Evolutionary conservation across 2,888 invertebrate genomes (phyloP).

Genomic region (Brachypterus glaber): DNA sequence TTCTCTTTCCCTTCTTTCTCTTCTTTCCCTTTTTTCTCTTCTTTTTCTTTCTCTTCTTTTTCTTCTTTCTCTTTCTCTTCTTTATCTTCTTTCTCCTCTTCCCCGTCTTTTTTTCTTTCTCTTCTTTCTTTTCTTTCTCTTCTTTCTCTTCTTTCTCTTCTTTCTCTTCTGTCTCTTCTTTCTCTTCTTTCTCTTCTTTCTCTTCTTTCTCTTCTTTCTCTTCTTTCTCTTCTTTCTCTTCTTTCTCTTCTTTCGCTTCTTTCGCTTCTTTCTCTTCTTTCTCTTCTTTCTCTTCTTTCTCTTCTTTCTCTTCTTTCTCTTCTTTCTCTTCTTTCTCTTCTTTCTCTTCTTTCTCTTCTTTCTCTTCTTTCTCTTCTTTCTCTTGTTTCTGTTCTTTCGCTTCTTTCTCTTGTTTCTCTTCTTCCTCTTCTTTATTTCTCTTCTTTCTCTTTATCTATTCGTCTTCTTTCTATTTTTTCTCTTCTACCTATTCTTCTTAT

Average conservation of each 20-base stretch:
- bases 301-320: background rate
- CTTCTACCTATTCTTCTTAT: background rate
- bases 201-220: background rate
- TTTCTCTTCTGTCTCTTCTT: background rate
- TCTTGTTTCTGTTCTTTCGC: background rate
- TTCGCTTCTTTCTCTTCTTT: too few relatives aligned
- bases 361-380: too few relatives aligned
- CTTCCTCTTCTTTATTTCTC: too few relatives aligned
- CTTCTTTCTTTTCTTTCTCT: background rate
- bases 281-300: background rate
- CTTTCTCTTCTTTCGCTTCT: background rate
- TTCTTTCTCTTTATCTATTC: background rate
- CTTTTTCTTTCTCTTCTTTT: background rate
- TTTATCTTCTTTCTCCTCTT: background rate
- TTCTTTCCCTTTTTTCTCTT: background rate
- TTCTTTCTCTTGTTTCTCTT: background rate
- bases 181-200: background rate
- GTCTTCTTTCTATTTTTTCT: background rate
- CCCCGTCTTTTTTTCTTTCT: slow-evolving; percentile 3
- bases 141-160: background rate
- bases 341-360: too few relatives aligned
- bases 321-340: background rate
- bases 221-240: background rate
- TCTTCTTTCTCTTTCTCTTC: background rate
- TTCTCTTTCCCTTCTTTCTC: background rate